Conservation (phyloP, 2,888 invertebrate species). For the Drosophila tanythrix region DNA sequence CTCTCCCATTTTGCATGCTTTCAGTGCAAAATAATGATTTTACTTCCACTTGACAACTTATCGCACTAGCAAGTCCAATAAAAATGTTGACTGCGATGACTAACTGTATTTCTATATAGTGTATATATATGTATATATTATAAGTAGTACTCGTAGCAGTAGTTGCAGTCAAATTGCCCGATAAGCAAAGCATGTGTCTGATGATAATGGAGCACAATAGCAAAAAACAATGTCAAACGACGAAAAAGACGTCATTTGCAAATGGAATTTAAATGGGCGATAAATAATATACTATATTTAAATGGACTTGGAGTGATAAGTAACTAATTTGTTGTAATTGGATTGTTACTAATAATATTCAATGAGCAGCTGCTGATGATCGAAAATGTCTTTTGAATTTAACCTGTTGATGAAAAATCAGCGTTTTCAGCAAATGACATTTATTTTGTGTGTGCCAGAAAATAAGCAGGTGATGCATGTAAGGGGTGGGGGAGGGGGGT, state of each 20-base stretch:
- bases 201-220: slow-evolving; percentile 32
- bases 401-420: slow-evolving; percentile 51
- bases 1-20: background rate
- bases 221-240: background rate
- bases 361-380: slow-evolving; percentile 19
- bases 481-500: background rate
- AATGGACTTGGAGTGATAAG: background rate
- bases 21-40: background rate
- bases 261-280: slow-evolving; percentile 18
- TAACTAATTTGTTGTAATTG: background rate
- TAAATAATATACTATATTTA: background rate
- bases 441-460: slow-evolving; percentile 55
- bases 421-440: slow-evolving; percentile 18
- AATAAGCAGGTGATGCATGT: slow-evolving; percentile 1
- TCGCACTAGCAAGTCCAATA: background rate
- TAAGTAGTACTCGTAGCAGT: background rate
- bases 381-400: slow-evolving; percentile 25
- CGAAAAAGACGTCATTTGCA: slow-evolving; percentile 32
- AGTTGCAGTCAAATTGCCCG: background rate
- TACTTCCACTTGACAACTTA: background rate
- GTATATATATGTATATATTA: background rate
- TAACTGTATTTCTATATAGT: background rate
- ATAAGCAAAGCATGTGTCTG: slow-evolving; percentile 49
- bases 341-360: background rate
- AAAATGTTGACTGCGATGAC: background rate